Evolutionary conservation across 2,797 vertebrate genomes (phyloP).

Genomic region (Eleutherodactylus coqui): DNA sequence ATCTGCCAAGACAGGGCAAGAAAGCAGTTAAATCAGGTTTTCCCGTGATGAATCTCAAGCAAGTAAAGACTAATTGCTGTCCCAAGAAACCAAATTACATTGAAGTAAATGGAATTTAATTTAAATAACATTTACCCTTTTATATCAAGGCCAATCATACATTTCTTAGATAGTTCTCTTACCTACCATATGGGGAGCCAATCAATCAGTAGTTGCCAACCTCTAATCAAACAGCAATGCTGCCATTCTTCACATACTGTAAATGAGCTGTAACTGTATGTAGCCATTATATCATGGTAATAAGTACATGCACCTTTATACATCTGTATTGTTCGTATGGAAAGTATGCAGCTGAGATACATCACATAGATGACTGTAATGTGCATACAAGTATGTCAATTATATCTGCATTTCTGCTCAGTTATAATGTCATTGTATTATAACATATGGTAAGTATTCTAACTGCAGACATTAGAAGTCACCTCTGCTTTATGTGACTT

Average conservation of each 20-base stretch:
- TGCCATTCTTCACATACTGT: constrained; percentile 3
- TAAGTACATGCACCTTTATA: no score
- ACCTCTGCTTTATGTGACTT: no score
- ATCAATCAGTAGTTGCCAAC: background rate
- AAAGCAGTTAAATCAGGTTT: no score
- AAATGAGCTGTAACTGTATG: background rate
- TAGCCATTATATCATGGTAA: background rate
- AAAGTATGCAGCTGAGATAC: background rate
- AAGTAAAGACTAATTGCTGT: background rate
- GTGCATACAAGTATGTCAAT: background rate
- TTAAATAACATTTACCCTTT: background rate
- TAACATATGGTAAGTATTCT: background rate
- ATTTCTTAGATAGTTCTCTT: background rate
- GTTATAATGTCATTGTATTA: background rate
- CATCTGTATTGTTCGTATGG: background rate
- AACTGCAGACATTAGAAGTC: background rate
- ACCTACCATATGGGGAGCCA: background rate
- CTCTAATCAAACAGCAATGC: background rate
- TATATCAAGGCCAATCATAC: background rate
- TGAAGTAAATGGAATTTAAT: background rate
- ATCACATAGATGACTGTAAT: background rate
- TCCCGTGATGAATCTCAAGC: no score
- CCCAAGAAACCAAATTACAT: background rate
- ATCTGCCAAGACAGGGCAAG: no score
- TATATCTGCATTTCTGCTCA: background rate